Base-by-base conservation (phyloP, 2,888 invertebrate genomes). In the Chrysolina americana region DNA sequence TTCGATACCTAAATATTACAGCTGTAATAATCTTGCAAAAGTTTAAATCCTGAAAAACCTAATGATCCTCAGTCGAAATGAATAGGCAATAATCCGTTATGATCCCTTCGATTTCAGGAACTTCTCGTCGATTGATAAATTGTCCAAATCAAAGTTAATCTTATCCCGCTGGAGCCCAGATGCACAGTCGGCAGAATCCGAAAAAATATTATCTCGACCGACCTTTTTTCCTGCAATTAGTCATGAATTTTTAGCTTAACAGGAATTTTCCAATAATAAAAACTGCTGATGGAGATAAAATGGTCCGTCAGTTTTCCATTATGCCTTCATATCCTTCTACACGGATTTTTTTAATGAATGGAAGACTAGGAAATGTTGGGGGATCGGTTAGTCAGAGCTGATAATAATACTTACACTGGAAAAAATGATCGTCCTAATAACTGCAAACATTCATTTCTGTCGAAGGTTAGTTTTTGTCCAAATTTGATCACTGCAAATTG, bases 241-340 rank as follows among this genome's bases (percentile, higher is more conserved):
- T 53, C 53, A 53, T 53, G 53, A 53, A 53, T 11, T 53, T 11
- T 53, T 19, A 13, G 23, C 21, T 13, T 53, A 53, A 21, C 23
- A 21, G 13, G 21, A 53, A 5, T 53, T 10, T 53, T 53, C 19
- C 53, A 53, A 23, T 53, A 53, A 53, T 53, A 23, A 53, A 53
- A 53, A 53, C 44, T 53, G 53, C 53, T 23, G 53, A 53, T 48
- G 19, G 21, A 53, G 21, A 53, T 53, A 53, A 53, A 53, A 21
- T 19, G 19, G 0, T 21, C 53, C 11, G 53, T 21, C 23, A 21
- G 53, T 21, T 53, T 53, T 53, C 21, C 53, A 53, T 53, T 53
- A 48, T 48, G 48, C 48, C 11, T 48, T 48, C 3, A 48, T 48
- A 48, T 48, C 17, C 17, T 21, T 11, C 17, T 21, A 19, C 53